Percentiles rank a stretch among this genome's conserved stretches.
Conservation (phyloP, 2,888 invertebrate genomes). For the Eustalomyia histrio region DNA sequence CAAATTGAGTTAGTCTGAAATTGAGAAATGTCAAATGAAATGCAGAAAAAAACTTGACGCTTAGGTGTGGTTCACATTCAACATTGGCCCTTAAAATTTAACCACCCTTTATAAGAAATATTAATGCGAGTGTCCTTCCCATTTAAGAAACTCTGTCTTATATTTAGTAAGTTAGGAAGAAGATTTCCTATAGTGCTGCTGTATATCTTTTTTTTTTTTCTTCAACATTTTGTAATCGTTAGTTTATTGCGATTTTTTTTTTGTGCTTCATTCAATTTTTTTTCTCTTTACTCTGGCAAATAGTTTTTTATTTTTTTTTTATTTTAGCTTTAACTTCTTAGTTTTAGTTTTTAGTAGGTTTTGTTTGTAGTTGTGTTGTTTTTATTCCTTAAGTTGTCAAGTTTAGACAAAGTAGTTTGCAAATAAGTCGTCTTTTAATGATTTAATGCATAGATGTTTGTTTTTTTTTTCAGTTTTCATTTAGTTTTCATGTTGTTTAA, state of each 20-base stretch:
- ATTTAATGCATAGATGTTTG: slow-evolving; percentile 61
- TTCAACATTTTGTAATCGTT: slow-evolving; percentile 62
- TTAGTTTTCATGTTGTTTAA: slow-evolving; percentile 62
- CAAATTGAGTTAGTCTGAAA: too few relatives aligned
- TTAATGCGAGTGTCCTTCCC: too few relatives aligned
- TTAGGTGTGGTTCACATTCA: too few relatives aligned
- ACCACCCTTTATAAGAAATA: too few relatives aligned
- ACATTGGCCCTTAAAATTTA: too few relatives aligned
- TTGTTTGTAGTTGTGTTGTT: slow-evolving; percentile 39
- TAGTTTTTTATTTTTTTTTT: slow-evolving; percentile 38
- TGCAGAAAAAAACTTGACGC: too few relatives aligned
- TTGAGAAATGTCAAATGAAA: too few relatives aligned
- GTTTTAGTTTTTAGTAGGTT: slow-evolving; percentile 47
- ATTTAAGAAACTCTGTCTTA: background rate
- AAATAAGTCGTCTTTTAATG: slow-evolving; percentile 66
- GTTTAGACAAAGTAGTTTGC: slow-evolving; percentile 66
- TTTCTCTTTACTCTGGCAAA: slow-evolving; percentile 21
- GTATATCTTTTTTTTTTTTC: slow-evolving; percentile 12
- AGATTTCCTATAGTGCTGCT: slow-evolving; percentile 35
- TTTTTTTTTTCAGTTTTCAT: slow-evolving; percentile 50
- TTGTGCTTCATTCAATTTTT: slow-evolving; percentile 28
- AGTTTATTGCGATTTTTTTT: slow-evolving; percentile 59
- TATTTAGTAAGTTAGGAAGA: slow-evolving; percentile 14
- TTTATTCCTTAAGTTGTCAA: slow-evolving; percentile 65
- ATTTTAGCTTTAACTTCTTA: slow-evolving; percentile 53